Conservation (phyloP, 2,888 invertebrate species). For the Strigamia maritima region DNA sequence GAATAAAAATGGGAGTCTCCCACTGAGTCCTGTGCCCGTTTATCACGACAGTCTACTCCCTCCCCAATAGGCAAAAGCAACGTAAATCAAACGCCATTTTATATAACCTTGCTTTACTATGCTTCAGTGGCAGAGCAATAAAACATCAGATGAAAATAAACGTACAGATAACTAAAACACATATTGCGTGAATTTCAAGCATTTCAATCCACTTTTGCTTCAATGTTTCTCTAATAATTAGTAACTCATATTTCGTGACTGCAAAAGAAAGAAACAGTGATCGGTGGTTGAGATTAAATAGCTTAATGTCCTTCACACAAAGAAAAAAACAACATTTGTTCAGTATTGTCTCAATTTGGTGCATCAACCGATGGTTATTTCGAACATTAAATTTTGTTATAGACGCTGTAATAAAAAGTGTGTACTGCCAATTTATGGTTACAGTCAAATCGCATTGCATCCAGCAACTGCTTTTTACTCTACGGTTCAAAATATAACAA, state of each 20-base stretch:
- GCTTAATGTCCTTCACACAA: neutral
- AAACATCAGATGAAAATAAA: constrained; percentile 22
- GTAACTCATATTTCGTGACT: constrained; percentile 20
- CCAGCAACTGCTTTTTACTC: too few species aligned
- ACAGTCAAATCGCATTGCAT: too few species aligned
- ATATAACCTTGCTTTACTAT: neutral
- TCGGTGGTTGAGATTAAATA: neutral
- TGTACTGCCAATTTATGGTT: too few species aligned
- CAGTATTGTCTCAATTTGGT: neutral
- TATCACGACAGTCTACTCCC: constrained; percentile 24
- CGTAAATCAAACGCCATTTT: constrained; percentile 28
- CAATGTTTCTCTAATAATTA: neutral
- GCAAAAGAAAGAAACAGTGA: neutral
- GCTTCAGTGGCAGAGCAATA: neutral
- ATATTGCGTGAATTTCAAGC: neutral
- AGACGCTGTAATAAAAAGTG: too few species aligned
- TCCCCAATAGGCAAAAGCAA: neutral
- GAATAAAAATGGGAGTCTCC: constrained; percentile 24
- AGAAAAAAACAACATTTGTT: neutral
- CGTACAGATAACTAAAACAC: neutral
- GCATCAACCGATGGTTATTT: too few species aligned
- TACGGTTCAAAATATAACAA: too few species aligned
- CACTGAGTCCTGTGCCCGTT: constrained; percentile 26
- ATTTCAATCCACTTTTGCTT: neutral
- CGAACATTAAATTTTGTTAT: too few species aligned